A percentile compares a stretch with the other conserved stretches of the same genome.
Conservation (phyloP, 2,888 invertebrate species). For the Diplazon laetatorius region DNA sequence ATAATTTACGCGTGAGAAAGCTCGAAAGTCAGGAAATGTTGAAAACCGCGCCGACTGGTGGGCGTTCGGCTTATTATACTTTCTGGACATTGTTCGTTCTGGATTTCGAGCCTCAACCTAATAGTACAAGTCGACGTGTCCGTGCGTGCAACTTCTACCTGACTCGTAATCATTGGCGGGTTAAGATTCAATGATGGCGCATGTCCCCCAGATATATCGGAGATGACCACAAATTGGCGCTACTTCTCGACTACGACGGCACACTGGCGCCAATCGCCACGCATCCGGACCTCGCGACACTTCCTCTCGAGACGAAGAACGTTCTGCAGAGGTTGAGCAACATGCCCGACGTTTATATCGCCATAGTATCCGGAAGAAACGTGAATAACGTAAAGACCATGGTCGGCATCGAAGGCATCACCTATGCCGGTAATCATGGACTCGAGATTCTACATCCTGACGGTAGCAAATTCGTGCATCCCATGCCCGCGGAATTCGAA, state of each 20-base stretch:
- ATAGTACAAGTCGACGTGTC: conserved; percentile 72
- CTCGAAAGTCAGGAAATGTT: too few species aligned
- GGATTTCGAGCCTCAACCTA: too few species aligned
- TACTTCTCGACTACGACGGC: conserved; percentile 94
- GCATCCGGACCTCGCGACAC: conserved; percentile 93
- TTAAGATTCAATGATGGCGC: conserved; percentile 80
- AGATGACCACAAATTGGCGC: conserved; percentile 91
- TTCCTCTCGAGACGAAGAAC: conserved; percentile 93
- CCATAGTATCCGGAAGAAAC: conserved; percentile 93
- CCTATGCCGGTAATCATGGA: conserved; percentile 95
- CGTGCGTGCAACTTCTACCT: conserved; percentile 77
- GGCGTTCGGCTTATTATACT: too few species aligned
- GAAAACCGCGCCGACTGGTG: too few species aligned
- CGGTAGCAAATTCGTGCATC: conserved; percentile 94
- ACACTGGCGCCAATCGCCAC: conserved; percentile 95
- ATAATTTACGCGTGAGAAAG: too few species aligned
- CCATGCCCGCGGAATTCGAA: conserved; percentile 93
- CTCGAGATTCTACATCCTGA: conserved; percentile 95
- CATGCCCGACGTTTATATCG: conserved; percentile 93
- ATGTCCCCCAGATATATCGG: conserved; percentile 89
- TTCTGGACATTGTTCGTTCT: too few species aligned
- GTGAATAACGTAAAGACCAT: conserved; percentile 94
- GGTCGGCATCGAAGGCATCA: conserved; percentile 95
- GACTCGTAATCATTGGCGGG: conserved; percentile 80
- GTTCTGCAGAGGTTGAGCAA: conserved; percentile 92